Base-by-base conservation (phyloP, 2,113 vertebrate species). In the Rattus rattus region DNA sequence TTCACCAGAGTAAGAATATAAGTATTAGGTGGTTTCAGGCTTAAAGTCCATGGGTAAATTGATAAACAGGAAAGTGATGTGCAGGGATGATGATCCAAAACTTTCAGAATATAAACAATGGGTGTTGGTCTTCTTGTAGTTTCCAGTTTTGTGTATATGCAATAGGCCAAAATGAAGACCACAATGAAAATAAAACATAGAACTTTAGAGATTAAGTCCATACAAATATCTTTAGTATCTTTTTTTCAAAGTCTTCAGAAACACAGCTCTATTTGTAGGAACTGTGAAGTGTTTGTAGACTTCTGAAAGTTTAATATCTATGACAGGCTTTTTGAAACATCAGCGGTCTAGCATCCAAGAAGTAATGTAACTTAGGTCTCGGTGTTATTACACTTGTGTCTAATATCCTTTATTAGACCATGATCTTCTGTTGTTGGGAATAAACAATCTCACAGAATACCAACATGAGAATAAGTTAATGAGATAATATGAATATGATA, bases 41-140 rank as follows among this genome's bases (percentile, higher is more conserved):
- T 77, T 94, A 95, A 97, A 89, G n/a, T 72, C 83, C 67, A 16
- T 28, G 43, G 36, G 76, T 91, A 96, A 96, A 26, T 63, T 83
- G 87, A 26, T 90, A 91, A 92, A 93, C 17, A 94, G 54, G 33
- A 96, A 89, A 73, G 92, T 75, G 73, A 92, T 88, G 20, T 72
- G 90, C 80, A 93, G 69, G 87, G 30, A 95, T 54, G 47, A 93
- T 28, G 26, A n/a, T 56, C 14, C 90, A 93, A 54, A 1, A 0
- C 22, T 72, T 86, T 95, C 43, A 52, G 28, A 97, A 85, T 47
- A 33, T 65, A 86, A 92, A 95, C 2, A 67, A 56, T 12, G 26
- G 24, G 69, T 65, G 3, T 39, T 90, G 69, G 30, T 83, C 52
- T 67, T 96, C 54, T 20, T 70, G 65, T 1, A 19, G 36, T 59